Base-by-base conservation (phyloP, 2,888 invertebrate species). In the Crossocerus cetratus region DNA sequence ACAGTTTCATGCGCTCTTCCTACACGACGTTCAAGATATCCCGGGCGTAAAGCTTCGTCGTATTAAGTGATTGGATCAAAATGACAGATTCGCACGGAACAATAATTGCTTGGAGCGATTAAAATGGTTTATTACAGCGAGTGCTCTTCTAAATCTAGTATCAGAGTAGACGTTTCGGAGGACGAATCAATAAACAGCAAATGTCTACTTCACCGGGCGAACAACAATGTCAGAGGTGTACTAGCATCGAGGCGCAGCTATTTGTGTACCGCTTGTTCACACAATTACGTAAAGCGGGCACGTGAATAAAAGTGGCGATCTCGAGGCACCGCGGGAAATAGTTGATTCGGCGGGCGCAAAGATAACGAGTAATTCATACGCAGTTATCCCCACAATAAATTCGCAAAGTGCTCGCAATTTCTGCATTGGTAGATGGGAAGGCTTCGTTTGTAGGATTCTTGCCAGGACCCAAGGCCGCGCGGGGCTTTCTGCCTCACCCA, bases 381-480 rank as follows among this genome's bases (percentile, higher is more conserved):
- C 16, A 49, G 23, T n/a, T n/a, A 74, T 69, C 59, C 66, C 62
- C 62, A 61, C 55, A 73, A 73, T 45, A 73, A 63, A n/a, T 53
- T 20, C 2, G 32, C 43, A n/a, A 32, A 71, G 60, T 72, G 64
- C 62, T 53, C 13, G 65, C 22, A 49, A 55, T 55, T 21, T 49
- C 59, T n/a, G 66, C 64, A 4, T 32, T 32, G 32, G 11, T 32
- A 11, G 32, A 32, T 8, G 32, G 8, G 32, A 32, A 11, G 65
- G 72, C 65, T 65, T 60, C 72, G 65, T 78, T 77, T 76, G 76
- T 74, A 72, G 79, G 65, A 79, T 44, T 69, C 62, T 60, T 80
- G 80, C 79, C 80, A 79, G 79, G 72, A 77, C 62, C 72, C 76
- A 77, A 77, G 80, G 80, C 65, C 70, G 76, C 32, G 44, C 60